These are phyloP conservation scores for Arnoldichthys spilopterus DNA, from an alignment of 2,797 vertebrate genomes.

Conservation along the genomic window DNA sequence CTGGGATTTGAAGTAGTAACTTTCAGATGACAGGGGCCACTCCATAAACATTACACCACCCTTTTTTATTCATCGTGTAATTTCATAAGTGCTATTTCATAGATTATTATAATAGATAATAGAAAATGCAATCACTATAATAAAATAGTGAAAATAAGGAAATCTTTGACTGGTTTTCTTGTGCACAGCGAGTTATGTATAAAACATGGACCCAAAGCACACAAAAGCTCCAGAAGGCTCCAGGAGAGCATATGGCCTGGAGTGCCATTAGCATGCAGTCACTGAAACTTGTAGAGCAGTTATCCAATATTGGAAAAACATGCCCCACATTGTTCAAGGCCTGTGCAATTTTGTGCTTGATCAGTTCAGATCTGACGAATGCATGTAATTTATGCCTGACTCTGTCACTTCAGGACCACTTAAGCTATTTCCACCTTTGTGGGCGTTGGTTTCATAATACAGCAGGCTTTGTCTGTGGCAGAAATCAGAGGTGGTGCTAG, in stretches of 20 bases:
- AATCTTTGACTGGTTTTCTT: background rate
- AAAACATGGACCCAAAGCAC: no score
- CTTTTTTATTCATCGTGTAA: no score
- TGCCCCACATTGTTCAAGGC: background rate
- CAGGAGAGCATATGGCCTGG: background rate
- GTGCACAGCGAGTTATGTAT: no score
- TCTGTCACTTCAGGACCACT: slow-evolving; percentile 39
- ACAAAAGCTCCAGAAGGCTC: background rate
- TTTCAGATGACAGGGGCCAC: no score
- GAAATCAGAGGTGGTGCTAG: slow-evolving; percentile 37
- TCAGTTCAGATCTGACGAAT: slow-evolving; percentile 9
- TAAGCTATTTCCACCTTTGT: slow-evolving; percentile 54
- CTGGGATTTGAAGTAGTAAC: no score
- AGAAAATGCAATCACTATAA: no score
- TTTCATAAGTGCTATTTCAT: background rate
- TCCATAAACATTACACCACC: no score
- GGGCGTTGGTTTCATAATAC: slow-evolving; percentile 64
- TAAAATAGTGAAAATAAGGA: no score
- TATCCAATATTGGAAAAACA: slow-evolving; percentile 24
- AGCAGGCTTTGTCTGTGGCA: slow-evolving; percentile 38
- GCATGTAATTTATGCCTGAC: slow-evolving; percentile 15
- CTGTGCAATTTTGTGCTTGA: slow-evolving; percentile 13
- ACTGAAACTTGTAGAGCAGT: slow-evolving; percentile 1
- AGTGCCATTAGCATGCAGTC: background rate
- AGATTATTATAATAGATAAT: no score